phyloP scores from a whole-genome alignment of 2,797 vertebrate genomes.

The Mergus octosetaceus region DNA sequence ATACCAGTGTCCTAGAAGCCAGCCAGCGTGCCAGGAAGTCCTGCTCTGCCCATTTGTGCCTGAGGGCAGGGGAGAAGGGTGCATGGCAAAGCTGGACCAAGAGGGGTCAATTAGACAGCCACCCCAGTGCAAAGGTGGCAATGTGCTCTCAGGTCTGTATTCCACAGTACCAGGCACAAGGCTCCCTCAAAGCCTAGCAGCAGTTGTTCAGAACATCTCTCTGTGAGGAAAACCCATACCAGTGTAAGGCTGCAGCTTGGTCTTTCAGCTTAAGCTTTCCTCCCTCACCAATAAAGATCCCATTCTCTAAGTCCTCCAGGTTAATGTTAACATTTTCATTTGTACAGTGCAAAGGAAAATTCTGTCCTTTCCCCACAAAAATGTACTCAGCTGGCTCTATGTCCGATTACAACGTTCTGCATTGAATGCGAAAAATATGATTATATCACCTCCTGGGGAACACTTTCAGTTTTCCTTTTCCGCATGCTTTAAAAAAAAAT shows the following conservation, averaged over 20 bases:
- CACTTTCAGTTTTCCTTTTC: not conserved
- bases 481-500: not conserved
- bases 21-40: not conserved
- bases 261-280: not conserved
- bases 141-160: not conserved
- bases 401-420: not conserved
- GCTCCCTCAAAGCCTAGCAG: not conserved
- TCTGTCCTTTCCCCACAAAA: not conserved
- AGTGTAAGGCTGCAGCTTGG: not conserved
- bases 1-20: not conserved
- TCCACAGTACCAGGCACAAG: not conserved
- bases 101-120: not conserved
- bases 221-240: not conserved
- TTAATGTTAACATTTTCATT: not conserved
- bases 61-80: not conserved
- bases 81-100: not conserved
- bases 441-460: not conserved
- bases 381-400: not conserved
- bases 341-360: not conserved
- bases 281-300: not conserved
- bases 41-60: fast-evolving
- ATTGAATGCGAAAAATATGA: not conserved
- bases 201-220: not conserved
- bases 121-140: not conserved
- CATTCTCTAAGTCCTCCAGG: not conserved